These are phyloP conservation scores for Saccostrea glomerata DNA, from an alignment of 1,140 invertebrate genomes.

Conservation along the genomic window DNA sequence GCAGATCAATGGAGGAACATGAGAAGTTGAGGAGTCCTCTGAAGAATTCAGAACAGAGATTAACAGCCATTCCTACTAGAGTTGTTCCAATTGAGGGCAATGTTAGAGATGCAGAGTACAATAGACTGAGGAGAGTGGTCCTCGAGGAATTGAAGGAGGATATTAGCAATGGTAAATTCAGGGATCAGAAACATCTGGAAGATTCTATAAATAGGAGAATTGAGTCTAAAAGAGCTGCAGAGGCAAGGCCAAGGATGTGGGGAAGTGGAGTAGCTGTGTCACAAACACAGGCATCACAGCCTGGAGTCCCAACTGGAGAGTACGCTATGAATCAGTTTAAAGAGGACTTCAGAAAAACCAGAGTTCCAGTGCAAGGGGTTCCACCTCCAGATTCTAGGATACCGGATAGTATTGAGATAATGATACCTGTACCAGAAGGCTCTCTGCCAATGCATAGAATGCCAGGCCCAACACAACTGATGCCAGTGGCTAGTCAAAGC, in stretches of 20 bases:
- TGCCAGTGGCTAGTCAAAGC: background rate
- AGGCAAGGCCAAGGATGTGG: background rate
- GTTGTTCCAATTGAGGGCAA: conserved; percentile 10
- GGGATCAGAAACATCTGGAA: background rate
- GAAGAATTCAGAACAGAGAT: background rate
- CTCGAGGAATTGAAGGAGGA: background rate
- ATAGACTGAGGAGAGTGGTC: conserved; percentile 14
- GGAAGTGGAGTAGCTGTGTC: background rate
- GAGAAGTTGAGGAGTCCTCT: background rate
- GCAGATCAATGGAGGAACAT: conserved; percentile 4
- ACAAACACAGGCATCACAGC: background rate
- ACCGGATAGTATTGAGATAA: conserved; percentile 11
- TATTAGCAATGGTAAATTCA: conserved; percentile 14
- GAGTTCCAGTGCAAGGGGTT: conserved; percentile 1
- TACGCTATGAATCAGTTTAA: conserved; percentile 9
- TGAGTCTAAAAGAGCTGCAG: background rate
- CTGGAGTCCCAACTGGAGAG: background rate
- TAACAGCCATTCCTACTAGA: background rate
- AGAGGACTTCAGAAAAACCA: conserved; percentile 3
- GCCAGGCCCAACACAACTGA: background rate
- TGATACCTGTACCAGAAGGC: conserved; percentile 1
- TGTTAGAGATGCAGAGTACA: conserved; percentile 2
- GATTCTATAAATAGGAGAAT: background rate
- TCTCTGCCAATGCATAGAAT: conserved; percentile 1
- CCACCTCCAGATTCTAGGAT: background rate